These are phyloP conservation scores for Mola mola DNA, from an alignment of 2,113 vertebrate species.

Conservation along the genomic window DNA sequence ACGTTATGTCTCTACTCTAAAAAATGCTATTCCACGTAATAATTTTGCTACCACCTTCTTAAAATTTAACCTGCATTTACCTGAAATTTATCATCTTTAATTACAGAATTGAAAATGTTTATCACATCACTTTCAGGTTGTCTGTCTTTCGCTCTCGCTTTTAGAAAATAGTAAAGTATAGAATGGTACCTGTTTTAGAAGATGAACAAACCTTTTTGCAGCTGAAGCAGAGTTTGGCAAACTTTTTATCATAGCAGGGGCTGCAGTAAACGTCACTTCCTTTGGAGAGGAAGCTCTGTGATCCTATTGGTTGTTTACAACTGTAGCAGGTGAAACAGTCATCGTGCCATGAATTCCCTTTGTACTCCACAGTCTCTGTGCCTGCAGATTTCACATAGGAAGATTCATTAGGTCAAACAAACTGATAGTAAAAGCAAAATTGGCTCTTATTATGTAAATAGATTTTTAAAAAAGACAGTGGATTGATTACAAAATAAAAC, in stretches of 20 bases:
- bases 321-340: slow-evolving; percentile 93
- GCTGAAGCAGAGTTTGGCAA: slow-evolving; percentile 91
- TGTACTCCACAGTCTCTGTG: slow-evolving; percentile 93
- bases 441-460: no score
- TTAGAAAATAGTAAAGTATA: neutral
- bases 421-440: no score
- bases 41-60: no score
- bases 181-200: neutral
- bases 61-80: no score
- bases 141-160: neutral
- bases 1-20: no score
- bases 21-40: no score
- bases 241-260: slow-evolving; percentile 93
- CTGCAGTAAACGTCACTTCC: slow-evolving; percentile 90
- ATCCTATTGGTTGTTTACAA: slow-evolving; percentile 92
- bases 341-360: slow-evolving; percentile 93
- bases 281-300: slow-evolving; percentile 93
- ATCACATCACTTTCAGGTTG: neutral
- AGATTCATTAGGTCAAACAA: neutral
- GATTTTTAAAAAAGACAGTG: no score
- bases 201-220: slow-evolving; percentile 87
- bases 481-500: neutral
- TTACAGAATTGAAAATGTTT: neutral
- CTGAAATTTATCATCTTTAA: no score
- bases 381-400: slow-evolving; percentile 74